Percentiles rank a stretch among this genome's conserved stretches.
phyloP scores from a whole-genome alignment of 2,113 vertebrate species.

The Halcyon malimbica region DNA sequence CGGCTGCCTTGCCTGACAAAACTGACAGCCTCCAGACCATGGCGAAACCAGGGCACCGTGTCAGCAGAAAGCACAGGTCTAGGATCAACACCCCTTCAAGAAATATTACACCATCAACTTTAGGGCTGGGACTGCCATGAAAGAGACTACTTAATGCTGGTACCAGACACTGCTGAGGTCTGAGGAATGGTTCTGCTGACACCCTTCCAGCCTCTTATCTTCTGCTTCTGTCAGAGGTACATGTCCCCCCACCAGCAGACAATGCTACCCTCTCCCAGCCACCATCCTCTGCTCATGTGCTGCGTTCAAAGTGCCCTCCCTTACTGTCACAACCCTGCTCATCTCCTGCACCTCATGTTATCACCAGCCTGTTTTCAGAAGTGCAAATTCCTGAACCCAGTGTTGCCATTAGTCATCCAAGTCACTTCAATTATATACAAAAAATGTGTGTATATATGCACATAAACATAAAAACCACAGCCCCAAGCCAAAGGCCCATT shows the following conservation, averaged over 20 bases:
- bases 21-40: neutral
- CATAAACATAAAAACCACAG: conserved; percentile 27
- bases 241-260: neutral
- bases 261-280: neutral
- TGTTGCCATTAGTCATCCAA: neutral
- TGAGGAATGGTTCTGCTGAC: neutral
- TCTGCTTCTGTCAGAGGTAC: neutral
- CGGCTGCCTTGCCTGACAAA: neutral
- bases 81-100: neutral
- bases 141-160: neutral
- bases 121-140: neutral
- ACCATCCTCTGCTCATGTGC: neutral
- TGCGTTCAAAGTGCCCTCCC: neutral
- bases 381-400: neutral
- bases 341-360: neutral
- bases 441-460: neutral
- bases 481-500: conserved; percentile 20
- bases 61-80: neutral
- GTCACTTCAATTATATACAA: neutral
- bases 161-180: neutral
- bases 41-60: neutral
- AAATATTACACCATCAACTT: neutral
- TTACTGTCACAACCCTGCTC: neutral
- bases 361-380: neutral
- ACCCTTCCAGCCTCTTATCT: neutral